A percentile compares a stretch with the other conserved stretches of the same genome.
phyloP scores from a whole-genome alignment of 2,888 invertebrate genomes.

The Chalcosyrphus nemorum region DNA sequence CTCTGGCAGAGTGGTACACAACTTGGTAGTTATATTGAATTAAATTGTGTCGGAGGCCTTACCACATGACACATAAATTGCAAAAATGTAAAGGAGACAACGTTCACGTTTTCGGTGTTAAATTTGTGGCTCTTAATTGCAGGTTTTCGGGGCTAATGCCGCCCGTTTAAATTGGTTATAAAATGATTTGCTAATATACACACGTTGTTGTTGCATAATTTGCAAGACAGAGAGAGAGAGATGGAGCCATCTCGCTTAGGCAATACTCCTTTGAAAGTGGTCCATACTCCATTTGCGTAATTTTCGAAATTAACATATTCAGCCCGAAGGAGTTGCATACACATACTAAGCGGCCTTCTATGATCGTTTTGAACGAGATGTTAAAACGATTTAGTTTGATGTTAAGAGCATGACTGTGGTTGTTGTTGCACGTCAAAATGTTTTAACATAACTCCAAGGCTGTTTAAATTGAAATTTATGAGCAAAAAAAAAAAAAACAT shows the following conservation, averaged over 20 bases:
- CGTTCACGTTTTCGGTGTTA: constrained; percentile 62
- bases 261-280: constrained; percentile 11
- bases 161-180: constrained; percentile 9
- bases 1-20: not conserved
- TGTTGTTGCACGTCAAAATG: not conserved
- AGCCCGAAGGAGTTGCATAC: not conserved
- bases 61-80: constrained; percentile 68
- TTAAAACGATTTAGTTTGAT: not conserved
- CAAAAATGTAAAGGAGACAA: constrained; percentile 30
- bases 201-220: constrained; percentile 46
- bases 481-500: no score
- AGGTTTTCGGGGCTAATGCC: constrained; percentile 19
- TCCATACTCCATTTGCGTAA: constrained; percentile 4
- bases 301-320: constrained; percentile 25
- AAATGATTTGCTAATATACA: constrained; percentile 54
- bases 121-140: constrained; percentile 68
- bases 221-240: constrained; percentile 20
- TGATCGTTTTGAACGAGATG: constrained; percentile 10
- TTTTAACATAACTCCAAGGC: not conserved
- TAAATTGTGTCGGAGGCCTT: constrained; percentile 54
- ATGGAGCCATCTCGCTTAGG: not conserved
- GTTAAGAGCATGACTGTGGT: not conserved
- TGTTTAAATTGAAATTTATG: not conserved
- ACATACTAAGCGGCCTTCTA: constrained; percentile 1
- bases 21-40: constrained; percentile 45